A percentile compares a stretch with the other conserved stretches of the same genome.
phyloP scores from a whole-genome alignment of 2,888 invertebrate species.

The Ecdyonurus torrentis region DNA sequence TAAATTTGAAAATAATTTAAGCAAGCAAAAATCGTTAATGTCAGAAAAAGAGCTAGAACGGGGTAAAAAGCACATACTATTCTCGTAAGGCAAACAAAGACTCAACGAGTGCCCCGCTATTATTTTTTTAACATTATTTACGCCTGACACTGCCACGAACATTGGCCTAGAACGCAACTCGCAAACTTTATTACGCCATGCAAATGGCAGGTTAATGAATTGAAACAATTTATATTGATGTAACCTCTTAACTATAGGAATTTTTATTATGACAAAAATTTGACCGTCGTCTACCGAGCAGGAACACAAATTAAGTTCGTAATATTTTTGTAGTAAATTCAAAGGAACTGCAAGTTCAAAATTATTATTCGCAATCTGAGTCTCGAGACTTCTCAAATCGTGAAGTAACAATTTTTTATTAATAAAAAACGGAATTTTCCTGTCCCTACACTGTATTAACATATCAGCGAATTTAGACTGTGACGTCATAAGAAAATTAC shows the following conservation, averaged over 20 bases:
- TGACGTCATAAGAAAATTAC: too few relatives aligned
- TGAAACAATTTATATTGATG: neutral
- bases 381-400: neutral
- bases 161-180: neutral
- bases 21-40: neutral
- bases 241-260: neutral
- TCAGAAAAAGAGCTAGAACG: neutral
- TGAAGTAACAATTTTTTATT: neutral
- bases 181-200: neutral
- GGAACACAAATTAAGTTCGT: too few relatives aligned
- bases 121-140: neutral
- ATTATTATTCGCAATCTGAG: too few relatives aligned
- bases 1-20: neutral
- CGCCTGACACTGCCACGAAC: neutral
- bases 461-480: too few relatives aligned
- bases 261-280: neutral
- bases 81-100: neutral
- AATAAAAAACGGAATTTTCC: neutral
- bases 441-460: neutral
- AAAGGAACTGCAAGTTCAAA: too few relatives aligned
- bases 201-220: neutral
- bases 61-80: neutral
- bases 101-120: neutral
- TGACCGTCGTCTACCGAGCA: neutral
- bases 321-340: too few relatives aligned